Evolutionary conservation across 1,140 invertebrate species (phyloP).

Genomic region (Coenobita brevimanus): DNA sequence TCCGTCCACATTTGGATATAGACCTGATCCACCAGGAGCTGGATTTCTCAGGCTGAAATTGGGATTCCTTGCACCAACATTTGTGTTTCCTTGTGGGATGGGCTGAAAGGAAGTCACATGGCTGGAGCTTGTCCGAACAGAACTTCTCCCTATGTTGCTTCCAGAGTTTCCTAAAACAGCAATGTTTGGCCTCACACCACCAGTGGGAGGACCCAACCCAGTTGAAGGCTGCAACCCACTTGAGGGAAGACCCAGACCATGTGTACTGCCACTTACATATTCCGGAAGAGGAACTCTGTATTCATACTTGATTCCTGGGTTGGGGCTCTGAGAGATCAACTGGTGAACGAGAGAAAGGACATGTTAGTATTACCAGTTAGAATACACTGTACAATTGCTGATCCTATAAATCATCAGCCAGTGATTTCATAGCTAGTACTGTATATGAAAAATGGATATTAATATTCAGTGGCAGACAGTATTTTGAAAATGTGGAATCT

Average conservation of each 20-base stretch:
- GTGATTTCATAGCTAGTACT: too few relatives aligned
- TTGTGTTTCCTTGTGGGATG: constrained; percentile 23
- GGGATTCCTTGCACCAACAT: background rate
- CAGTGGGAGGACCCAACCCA: background rate
- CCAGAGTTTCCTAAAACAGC: background rate
- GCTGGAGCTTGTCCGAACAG: background rate
- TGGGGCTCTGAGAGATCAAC: constrained; percentile 85
- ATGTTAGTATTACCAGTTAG: too few relatives aligned
- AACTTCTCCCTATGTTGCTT: background rate
- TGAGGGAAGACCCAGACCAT: background rate
- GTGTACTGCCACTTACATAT: constrained; percentile 16
- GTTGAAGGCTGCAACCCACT: background rate
- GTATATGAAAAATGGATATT: too few relatives aligned
- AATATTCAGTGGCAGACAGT: too few relatives aligned
- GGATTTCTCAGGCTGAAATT: constrained; percentile 29
- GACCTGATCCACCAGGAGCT: background rate
- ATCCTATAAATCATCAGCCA: too few relatives aligned
- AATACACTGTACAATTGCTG: too few relatives aligned
- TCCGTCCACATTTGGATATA: background rate
- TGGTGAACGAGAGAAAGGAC: constrained; percentile 73
- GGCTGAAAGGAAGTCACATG: constrained; percentile 5
- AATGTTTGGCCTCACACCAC: constrained; percentile 11
- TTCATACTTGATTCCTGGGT: constrained; percentile 91
- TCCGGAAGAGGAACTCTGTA: constrained; percentile 75
- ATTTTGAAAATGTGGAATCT: too few relatives aligned